phyloP scores from a whole-genome alignment of 2,888 invertebrate species.

The Andrena bucephala region DNA sequence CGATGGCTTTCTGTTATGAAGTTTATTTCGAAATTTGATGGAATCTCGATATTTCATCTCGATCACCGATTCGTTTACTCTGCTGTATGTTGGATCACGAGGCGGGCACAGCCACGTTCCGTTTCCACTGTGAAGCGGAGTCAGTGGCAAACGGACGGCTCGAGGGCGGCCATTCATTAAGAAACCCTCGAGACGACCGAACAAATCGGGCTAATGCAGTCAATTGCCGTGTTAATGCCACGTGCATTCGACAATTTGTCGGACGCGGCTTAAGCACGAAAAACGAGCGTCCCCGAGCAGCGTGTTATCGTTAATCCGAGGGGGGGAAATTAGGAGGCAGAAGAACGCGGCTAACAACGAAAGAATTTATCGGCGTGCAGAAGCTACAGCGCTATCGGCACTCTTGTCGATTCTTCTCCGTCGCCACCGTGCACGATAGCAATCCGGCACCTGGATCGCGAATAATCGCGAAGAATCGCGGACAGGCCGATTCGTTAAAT shows the following conservation, averaged over 20 bases:
- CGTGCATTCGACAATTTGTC: constrained; percentile 30
- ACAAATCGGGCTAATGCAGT: constrained; percentile 30
- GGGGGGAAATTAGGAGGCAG: not conserved
- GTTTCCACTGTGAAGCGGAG: not conserved
- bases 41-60: too few relatives aligned
- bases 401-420: not conserved
- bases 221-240: constrained; percentile 40
- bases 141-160: not conserved
- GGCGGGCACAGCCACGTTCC: too few relatives aligned
- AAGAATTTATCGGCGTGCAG: not conserved
- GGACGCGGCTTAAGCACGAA: not conserved
- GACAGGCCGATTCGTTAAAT: constrained; percentile 1
- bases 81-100: too few relatives aligned
- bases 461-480: not conserved
- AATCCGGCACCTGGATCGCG: too few relatives aligned
- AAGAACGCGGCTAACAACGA: constrained; percentile 9
- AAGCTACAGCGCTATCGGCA: not conserved
- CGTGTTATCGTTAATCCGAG: constrained; percentile 28
- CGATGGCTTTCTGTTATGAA: not conserved
- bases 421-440: too few relatives aligned
- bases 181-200: constrained; percentile 41
- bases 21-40: too few relatives aligned
- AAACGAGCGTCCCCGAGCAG: not conserved
- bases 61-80: too few relatives aligned
- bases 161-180: constrained; percentile 35